Evolutionary conservation across 1,140 invertebrate genomes (phyloP).

Genomic region (Oryctes rhinoceros): DNA sequence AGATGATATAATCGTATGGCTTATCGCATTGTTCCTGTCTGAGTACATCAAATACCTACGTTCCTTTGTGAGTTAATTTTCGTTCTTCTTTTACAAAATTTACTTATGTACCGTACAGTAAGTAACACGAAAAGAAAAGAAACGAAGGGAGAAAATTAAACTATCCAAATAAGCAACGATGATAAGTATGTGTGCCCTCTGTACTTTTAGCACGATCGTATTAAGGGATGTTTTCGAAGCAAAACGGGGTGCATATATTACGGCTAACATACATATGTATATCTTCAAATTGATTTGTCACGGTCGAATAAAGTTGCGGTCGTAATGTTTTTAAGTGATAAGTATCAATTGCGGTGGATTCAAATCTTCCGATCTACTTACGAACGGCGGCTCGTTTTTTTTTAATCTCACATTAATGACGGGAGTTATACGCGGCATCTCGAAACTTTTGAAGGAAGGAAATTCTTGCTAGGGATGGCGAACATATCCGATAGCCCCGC

Average conservation of each 20-base stretch:
- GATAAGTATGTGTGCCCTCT: constrained; percentile 45
- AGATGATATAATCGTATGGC: no score
- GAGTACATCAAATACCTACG: no score
- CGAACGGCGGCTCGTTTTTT: background rate
- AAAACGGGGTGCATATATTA: constrained; percentile 60
- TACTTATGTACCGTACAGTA: background rate
- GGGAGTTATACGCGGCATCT: background rate
- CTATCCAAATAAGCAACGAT: constrained; percentile 36
- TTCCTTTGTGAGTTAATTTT: no score
- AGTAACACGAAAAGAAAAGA: constrained; percentile 10
- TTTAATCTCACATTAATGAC: background rate
- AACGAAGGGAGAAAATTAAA: constrained; percentile 6
- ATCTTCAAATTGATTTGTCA: constrained; percentile 63
- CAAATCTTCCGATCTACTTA: background rate
- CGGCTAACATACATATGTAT: constrained; percentile 60
- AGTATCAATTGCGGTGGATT: constrained; percentile 54
- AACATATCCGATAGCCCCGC: constrained; percentile 41
- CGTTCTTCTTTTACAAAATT: background rate
- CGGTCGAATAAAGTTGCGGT: constrained; percentile 58
- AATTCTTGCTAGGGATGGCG: background rate
- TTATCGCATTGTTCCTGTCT: no score
- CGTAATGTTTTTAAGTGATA: constrained; percentile 59
- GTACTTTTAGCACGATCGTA: constrained; percentile 53
- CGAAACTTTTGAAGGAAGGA: background rate
- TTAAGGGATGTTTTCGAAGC: constrained; percentile 57